Conservation (phyloP, 2,113 vertebrate genomes). For the Ursus arctos region DNA sequence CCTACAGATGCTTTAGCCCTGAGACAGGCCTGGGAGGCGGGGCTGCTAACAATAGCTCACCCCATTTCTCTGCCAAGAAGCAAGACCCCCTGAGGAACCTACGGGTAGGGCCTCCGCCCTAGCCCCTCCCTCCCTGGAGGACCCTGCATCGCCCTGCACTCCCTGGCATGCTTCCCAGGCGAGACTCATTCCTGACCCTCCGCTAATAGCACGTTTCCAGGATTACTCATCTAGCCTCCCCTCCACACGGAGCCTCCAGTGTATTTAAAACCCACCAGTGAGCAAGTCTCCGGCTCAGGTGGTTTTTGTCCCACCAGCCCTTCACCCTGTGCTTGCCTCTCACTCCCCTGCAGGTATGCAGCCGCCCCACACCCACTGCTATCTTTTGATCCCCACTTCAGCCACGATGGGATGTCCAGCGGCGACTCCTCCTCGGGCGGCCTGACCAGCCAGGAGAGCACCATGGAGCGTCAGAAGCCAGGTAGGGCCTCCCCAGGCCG, state of each 20-base stretch:
- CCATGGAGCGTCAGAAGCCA: slow-evolving; percentile 93
- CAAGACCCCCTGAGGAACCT: not conserved
- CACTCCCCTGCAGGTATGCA: slow-evolving; percentile 85
- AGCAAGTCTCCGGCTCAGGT: not conserved
- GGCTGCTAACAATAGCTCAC: not conserved
- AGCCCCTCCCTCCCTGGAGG: not conserved
- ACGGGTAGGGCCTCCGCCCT: not conserved
- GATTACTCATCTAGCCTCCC: not conserved
- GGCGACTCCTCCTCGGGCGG: slow-evolving; percentile 93
- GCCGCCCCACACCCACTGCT: slow-evolving; percentile 87
- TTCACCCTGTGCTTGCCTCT: not conserved
- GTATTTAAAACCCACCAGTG: not conserved
- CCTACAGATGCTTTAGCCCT: not conserved
- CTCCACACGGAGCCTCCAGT: not conserved
- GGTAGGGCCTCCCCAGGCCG: slow-evolving; percentile 85
- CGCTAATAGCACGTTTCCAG: not conserved
- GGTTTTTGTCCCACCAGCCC: not conserved
- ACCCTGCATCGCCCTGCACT: not conserved
- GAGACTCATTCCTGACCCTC: not conserved
- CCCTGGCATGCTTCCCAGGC: not conserved
- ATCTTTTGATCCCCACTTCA: slow-evolving; percentile 90
- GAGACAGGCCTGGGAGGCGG: not conserved
- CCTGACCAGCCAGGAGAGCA: slow-evolving; percentile 94
- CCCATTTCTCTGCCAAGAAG: not conserved
- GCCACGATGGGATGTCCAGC: slow-evolving; percentile 89